phyloP scores from a whole-genome alignment of 2,113 vertebrate genomes.

The Otus sunia region DNA sequence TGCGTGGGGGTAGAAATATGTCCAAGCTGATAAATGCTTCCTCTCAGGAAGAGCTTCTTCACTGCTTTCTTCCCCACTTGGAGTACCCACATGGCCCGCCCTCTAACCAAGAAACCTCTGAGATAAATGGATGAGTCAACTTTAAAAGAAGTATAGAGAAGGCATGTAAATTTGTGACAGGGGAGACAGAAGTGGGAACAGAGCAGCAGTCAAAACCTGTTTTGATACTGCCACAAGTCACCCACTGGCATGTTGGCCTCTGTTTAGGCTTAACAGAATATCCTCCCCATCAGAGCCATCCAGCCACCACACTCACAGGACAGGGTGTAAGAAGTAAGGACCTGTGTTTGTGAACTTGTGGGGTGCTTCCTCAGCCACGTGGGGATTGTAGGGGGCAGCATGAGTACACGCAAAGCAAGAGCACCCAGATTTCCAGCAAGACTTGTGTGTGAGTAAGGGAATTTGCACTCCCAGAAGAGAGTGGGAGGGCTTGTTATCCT shows the following conservation, averaged over 20 bases:
- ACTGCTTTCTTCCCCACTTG: neutral
- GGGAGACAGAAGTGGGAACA: neutral
- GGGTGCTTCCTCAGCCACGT: neutral
- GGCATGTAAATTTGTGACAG: neutral
- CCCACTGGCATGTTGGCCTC: neutral
- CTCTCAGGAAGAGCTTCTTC: neutral
- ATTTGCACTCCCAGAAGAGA: neutral
- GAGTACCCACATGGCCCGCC: neutral
- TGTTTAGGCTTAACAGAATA: neutral
- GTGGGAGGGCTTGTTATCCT: neutral
- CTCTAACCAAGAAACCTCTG: neutral
- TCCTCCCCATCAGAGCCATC: fast-evolving
- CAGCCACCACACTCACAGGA: fast-evolving
- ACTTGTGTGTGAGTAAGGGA: neutral
- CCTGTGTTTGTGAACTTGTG: neutral
- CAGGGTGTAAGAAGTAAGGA: neutral
- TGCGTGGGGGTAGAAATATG: neutral
- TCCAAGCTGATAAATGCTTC: neutral
- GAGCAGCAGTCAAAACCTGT: neutral
- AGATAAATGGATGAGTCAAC: neutral
- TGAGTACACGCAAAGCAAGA: neutral
- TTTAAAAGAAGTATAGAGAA: neutral
- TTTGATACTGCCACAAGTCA: neutral
- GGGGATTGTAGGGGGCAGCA: neutral
- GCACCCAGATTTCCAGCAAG: neutral